A percentile compares a stretch with the other conserved stretches of the same genome.
Evolutionary conservation across 2,888 invertebrate genomes (phyloP).

Genomic region (Tribolium freemani): DNA sequence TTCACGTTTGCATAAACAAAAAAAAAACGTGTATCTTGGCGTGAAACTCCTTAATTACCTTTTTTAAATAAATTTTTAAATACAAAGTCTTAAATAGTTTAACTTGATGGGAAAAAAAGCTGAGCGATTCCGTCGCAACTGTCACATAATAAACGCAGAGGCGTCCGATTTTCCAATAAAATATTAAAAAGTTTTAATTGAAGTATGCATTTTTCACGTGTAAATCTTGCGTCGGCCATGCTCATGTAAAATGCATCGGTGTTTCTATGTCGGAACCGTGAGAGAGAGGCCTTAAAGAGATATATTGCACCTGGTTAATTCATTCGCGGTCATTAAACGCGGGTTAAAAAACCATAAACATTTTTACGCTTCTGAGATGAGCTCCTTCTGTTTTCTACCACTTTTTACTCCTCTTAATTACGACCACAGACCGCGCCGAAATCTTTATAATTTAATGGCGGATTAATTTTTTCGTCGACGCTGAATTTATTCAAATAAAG

Average conservation of each 20-base stretch:
- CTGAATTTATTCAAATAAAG: constrained; percentile 51
- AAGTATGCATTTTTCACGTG: constrained; percentile 55
- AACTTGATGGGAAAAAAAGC: no score
- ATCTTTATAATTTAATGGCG: constrained; percentile 58
- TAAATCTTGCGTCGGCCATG: constrained; percentile 56
- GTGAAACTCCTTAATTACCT: no score
- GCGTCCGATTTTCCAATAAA: not conserved
- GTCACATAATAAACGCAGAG: no score
- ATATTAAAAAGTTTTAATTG: constrained; percentile 49
- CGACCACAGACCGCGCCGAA: constrained; percentile 47
- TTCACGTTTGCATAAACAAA: no score
- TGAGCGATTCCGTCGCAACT: not conserved
- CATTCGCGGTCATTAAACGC: constrained; percentile 63
- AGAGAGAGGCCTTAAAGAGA: constrained; percentile 55
- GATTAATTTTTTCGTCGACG: constrained; percentile 54
- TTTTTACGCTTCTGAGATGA: constrained; percentile 61
- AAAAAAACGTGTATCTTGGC: no score
- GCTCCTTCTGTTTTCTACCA: constrained; percentile 50
- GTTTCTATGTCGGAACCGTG: constrained; percentile 46
- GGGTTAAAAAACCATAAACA: constrained; percentile 66
- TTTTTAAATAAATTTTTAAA: no score
- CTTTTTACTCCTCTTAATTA: constrained; percentile 50
- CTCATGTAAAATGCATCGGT: constrained; percentile 60
- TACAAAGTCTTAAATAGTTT: no score
- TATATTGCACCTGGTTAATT: constrained; percentile 64